Conservation (phyloP, 2,888 invertebrate species). For the Microplitis manilae region DNA sequence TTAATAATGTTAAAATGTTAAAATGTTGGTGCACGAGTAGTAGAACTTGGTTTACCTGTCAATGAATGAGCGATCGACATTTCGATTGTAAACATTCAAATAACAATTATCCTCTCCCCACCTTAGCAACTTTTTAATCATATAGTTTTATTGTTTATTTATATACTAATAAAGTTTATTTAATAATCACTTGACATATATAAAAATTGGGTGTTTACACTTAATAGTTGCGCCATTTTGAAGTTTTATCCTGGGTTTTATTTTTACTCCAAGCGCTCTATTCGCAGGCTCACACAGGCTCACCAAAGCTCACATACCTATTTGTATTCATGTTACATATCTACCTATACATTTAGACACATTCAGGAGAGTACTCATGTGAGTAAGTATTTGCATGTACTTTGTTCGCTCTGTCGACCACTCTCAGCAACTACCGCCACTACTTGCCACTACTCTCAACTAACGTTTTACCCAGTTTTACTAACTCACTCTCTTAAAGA, state of each 20-base stretch:
- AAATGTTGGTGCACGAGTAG: conserved; percentile 42
- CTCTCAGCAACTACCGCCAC: too few relatives aligned
- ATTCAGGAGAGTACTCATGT: too few relatives aligned
- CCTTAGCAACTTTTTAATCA: conserved; percentile 53
- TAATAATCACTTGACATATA: conserved; percentile 51
- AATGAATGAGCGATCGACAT: conserved; percentile 71
- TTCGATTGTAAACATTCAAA: conserved; percentile 70
- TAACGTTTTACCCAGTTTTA: too few relatives aligned
- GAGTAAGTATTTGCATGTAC: too few relatives aligned
- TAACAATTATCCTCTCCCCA: conserved; percentile 56
- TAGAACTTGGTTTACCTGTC: conserved; percentile 64
- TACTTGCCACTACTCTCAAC: too few relatives aligned
- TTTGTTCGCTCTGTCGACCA: too few relatives aligned
- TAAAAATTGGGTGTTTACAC: conserved; percentile 69
- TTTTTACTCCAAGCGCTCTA: conserved; percentile 47
- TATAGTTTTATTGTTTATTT: conserved; percentile 25
- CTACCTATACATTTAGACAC: too few relatives aligned
- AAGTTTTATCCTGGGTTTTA: conserved; percentile 61
- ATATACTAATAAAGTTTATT: neutral
- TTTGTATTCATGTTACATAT: neutral
- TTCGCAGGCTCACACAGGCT: neutral
- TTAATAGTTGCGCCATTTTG: conserved; percentile 69
- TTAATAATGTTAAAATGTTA: conserved; percentile 29
- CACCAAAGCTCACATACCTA: neutral
- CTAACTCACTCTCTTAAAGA: too few relatives aligned